Evolutionary conservation across 2,888 invertebrate genomes (phyloP), one percentile per base, ranked within the genome.

Genomic region (Apamea monoglypha): DNA sequence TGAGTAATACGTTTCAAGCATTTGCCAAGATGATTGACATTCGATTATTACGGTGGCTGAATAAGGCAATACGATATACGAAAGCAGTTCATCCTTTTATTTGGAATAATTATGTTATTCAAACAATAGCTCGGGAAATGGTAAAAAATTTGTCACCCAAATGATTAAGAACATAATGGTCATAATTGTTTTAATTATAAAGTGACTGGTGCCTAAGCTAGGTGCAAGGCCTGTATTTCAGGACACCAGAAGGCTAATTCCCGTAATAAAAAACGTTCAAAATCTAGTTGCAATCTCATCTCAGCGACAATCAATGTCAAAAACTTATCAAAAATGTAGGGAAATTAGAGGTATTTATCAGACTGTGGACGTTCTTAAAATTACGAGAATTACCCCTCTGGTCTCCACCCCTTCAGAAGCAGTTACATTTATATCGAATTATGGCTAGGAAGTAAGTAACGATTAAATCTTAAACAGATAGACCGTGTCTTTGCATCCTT

Each of bases 21-120:
- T 84, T 83, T 73, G 50, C 56, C n/a, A 66, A 78, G 6, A 70
- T 78, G 84, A 87, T 78, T 84, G 79, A 73, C 84, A 75, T 69
- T 66, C 64, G 32, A 83, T 78, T 78, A 75, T 36, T 56, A 67
- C 64, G 29, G 8, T 25, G 61, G 21, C 59, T 14, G 44, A 47
- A 61, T 53, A 74, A 36, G 50, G 59, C 56, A 79, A 53, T 47
- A 61, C 12, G 32, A 63, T 44, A 53, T 40, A 40, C 7, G 16
- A 68, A 25, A 56, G 12, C 25, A 25, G 10, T 56, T 53, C 53
- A 8, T 7, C 50, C 21, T 7, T 50, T 21, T 50, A 18, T 10
- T 56, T 56, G 3, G 1, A 56, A 56, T 12, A 56, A 56, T n/a
- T 56, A 66, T 44, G 10, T 25, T 50, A 32, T 18, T 67, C 18